These are phyloP conservation scores for Phragmatobia fuliginosa DNA, from an alignment of 2,888 invertebrate genomes.

Conservation along the genomic window DNA sequence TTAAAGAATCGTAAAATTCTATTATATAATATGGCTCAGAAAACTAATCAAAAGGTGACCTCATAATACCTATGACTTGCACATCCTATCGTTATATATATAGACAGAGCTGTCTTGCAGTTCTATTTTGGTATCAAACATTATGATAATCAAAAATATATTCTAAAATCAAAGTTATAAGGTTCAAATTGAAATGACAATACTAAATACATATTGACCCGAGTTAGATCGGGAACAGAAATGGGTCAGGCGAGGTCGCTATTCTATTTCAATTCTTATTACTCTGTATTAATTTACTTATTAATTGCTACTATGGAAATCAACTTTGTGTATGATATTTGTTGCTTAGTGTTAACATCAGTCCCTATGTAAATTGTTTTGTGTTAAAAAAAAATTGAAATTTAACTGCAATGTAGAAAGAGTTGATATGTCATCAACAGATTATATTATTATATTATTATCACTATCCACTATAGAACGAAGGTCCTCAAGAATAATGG, in stretches of 20 bases:
- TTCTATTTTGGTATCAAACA: constrained; percentile 68
- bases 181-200: constrained; percentile 42
- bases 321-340: background rate
- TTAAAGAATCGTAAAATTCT: no score
- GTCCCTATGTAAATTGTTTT: background rate
- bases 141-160: constrained; percentile 24
- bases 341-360: background rate
- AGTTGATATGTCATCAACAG: background rate
- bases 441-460: no score
- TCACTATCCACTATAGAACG: no score
- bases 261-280: constrained; percentile 73
- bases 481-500: no score
- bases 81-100: constrained; percentile 68
- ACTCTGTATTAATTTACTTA: constrained; percentile 53
- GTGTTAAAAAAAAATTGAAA: background rate
- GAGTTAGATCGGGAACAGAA: constrained; percentile 67
- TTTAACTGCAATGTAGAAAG: background rate
- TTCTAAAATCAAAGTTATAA: constrained; percentile 31
- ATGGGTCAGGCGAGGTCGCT: constrained; percentile 76
- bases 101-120: constrained; percentile 67
- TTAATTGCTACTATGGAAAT: background rate
- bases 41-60: no score
- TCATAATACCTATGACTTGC: constrained; percentile 44
- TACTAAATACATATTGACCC: constrained; percentile 61
- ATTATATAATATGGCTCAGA: no score